phyloP scores from a whole-genome alignment of 2,113 vertebrate species.

The Phylloscopus whistleri region DNA sequence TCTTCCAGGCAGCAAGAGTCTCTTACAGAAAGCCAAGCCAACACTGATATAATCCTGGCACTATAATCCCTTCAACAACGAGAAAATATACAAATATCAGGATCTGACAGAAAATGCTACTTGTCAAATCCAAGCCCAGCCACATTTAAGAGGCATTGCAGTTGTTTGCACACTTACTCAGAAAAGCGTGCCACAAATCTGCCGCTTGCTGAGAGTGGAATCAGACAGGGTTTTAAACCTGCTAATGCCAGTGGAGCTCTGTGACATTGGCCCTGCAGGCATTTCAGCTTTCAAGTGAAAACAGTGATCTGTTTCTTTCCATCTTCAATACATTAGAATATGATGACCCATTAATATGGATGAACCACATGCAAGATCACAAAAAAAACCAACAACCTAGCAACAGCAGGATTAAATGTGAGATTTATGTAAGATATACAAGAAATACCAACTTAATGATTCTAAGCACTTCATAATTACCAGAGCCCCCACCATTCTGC shows the following conservation, averaged over 20 bases:
- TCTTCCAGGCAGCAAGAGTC: neutral
- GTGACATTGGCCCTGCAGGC: conserved; percentile 22
- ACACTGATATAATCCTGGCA: neutral
- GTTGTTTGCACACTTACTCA: neutral
- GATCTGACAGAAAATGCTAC: neutral
- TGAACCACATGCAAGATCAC: neutral
- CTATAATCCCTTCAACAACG: neutral
- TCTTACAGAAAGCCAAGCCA: neutral
- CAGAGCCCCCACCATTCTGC: neutral
- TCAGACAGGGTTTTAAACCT: neutral
- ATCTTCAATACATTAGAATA: conserved; percentile 41
- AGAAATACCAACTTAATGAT: neutral
- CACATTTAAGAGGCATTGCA: neutral
- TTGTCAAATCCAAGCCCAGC: neutral
- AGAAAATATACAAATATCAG: neutral
- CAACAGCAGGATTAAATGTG: neutral
- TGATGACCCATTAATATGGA: neutral
- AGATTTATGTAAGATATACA: neutral
- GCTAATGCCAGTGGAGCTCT: neutral
- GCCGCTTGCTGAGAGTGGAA: neutral
- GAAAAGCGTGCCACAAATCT: neutral
- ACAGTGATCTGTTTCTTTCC: conserved; percentile 54
- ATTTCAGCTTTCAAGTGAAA: conserved; percentile 36
- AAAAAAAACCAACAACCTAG: neutral
- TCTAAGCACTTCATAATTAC: neutral